phyloP scores from a whole-genome alignment of 2,797 vertebrate species.

The Enteromius anoplus region DNA sequence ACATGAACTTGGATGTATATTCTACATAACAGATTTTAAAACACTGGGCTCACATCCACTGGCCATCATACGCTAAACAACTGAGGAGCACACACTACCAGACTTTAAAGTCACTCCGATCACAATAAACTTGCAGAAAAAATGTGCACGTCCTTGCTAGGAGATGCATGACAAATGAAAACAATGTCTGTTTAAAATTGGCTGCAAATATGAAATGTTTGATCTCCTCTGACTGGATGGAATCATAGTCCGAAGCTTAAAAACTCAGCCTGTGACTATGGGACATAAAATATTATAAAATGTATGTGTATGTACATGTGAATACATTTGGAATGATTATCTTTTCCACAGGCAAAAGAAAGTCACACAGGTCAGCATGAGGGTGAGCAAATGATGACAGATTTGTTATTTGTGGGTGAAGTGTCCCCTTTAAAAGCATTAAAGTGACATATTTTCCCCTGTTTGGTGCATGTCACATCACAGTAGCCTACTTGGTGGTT shows the following conservation, averaged over 20 bases:
- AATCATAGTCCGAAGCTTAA: no score
- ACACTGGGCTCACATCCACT: no score
- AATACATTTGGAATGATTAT: not conserved
- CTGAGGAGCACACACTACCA: not conserved
- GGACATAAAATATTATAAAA: not conserved
- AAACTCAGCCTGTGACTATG: not conserved
- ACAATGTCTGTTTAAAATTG: no score
- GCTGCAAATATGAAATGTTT: no score
- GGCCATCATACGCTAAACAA: not conserved
- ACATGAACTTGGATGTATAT: constrained; percentile 15
- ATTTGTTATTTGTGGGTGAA: not conserved
- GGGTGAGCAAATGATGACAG: not conserved
- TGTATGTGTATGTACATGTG: not conserved
- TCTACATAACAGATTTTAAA: not conserved
- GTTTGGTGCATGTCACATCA: not conserved
- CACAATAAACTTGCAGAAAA: no score
- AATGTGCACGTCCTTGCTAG: no score
- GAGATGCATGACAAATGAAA: no score
- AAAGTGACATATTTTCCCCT: not conserved
- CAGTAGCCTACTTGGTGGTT: not conserved
- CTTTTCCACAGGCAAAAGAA: not conserved
- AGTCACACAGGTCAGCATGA: not conserved
- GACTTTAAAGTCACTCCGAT: no score
- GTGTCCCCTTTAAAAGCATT: not conserved
- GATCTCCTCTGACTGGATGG: no score